Base-by-base conservation (phyloP, 2,888 invertebrate genomes). In the Hedya salicella region DNA sequence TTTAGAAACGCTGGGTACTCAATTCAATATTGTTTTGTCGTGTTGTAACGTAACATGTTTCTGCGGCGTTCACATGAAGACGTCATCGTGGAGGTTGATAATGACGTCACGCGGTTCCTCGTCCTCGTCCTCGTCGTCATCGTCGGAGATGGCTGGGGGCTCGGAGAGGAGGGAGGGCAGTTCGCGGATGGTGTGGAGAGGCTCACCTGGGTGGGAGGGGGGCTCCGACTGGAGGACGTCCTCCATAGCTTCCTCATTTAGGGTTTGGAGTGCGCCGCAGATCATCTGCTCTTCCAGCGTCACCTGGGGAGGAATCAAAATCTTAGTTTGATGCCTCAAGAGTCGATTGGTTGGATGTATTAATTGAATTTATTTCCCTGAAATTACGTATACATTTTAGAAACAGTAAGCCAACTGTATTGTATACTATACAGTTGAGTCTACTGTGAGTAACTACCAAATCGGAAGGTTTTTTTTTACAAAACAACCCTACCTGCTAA, bases 281-380 rank as follows among this genome's bases (percentile, higher is more conserved):
- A 98, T 98, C 97, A 97, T 97, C 89, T 98, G 97, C 83, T 98
- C 98, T 88, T 98, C 98, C 74, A 98, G 93, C 0, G 98, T 98
- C 65, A 98, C 97, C 98, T 98, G 86, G 30, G 11, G 3, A 32
- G 46, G 64, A 14, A 54, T 25, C 3, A 36, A 8, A 11, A 9
- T 2, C 11, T 9, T 9, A 9, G 8, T 36, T 36, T 2, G 2
- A 11, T 36, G 6, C 3, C 36, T 2, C 9, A 9, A 11, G 36
- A 11, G 25, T 5, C 9, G 11, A 36, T 36, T 1, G 36, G 9
- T 5, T 11, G 9, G 36, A 36, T 36, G 36, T 36, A 36, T 36
- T 36, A 9, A 9, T 36, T 36, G 9, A 36, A 36, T 36, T 9
- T 9, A 36, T 36, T 36, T 6, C 2, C 3, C 36, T 36, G 25